Conservation (phyloP, 2,113 vertebrate species). For the Phyllopteryx taeniolatus region DNA sequence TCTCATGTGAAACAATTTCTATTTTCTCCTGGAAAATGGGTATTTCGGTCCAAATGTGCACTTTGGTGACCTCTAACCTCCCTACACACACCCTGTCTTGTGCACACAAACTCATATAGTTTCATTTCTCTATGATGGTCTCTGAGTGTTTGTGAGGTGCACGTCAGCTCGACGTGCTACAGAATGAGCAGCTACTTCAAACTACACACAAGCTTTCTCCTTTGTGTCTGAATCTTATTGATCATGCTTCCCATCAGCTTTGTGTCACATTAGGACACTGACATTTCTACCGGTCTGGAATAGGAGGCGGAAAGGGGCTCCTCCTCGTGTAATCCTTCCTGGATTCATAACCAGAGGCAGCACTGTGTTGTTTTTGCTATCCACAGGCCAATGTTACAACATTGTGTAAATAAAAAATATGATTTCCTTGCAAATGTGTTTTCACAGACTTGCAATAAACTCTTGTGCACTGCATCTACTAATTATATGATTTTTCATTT, state of each 20-base stretch:
- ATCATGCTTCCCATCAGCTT: slow-evolving; percentile 12
- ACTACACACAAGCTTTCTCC: neutral
- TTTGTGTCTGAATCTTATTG: slow-evolving; percentile 5
- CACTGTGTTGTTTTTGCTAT: slow-evolving; percentile 37
- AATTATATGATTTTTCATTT: slow-evolving; percentile 8
- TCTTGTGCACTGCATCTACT: neutral
- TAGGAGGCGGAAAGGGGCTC: slow-evolving; percentile 21
- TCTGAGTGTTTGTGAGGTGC: neutral
- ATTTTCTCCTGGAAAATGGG: slow-evolving; percentile 48
- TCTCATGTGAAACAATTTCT: slow-evolving; percentile 43
- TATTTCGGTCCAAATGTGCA: slow-evolving; percentile 24
- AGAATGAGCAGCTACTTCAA: neutral
- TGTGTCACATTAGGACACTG: slow-evolving; percentile 21
- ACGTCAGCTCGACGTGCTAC: neutral
- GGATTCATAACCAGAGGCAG: slow-evolving; percentile 49
- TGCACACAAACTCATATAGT: neutral
- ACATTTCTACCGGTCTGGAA: neutral
- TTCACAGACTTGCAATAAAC: neutral
- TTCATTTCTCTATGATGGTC: neutral
- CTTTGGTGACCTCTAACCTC: slow-evolving; percentile 17
- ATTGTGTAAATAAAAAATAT: slow-evolving; percentile 21
- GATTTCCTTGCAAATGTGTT: neutral
- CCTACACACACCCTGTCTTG: slow-evolving; percentile 9
- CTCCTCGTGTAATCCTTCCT: slow-evolving; percentile 51
- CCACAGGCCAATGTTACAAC: slow-evolving; percentile 25